These are phyloP conservation scores for Ganaspis sp. DNA, from an alignment of 1,140 invertebrate species.

Conservation along the genomic window DNA sequence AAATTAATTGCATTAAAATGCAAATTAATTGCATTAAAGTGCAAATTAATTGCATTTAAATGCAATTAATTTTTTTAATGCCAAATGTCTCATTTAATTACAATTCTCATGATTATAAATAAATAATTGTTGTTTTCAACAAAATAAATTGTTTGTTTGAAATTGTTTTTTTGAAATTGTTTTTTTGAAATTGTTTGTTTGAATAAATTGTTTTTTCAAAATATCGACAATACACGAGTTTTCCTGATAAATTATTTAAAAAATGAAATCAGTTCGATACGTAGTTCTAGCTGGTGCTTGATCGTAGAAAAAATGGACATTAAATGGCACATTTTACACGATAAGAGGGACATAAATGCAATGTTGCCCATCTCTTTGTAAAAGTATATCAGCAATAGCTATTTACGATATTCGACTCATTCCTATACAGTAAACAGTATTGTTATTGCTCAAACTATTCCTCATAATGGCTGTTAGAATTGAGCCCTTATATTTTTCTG, in stretches of 20 bases:
- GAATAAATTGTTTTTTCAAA: not conserved
- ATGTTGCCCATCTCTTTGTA: not conserved
- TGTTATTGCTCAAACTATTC: conserved; percentile 15
- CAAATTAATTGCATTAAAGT: too few relatives aligned
- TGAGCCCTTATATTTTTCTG: conserved; percentile 44
- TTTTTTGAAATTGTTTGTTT: too few relatives aligned
- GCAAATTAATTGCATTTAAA: too few relatives aligned
- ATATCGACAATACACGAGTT: too few relatives aligned
- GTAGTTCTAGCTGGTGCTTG: not conserved
- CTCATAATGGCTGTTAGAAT: conserved; percentile 47
- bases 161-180: too few relatives aligned
- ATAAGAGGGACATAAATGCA: not conserved
- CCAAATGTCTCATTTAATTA: too few relatives aligned
- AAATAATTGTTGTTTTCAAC: too few relatives aligned
- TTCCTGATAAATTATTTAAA: too few relatives aligned
- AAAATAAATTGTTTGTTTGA: too few relatives aligned
- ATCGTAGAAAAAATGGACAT: not conserved
- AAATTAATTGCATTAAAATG: too few relatives aligned
- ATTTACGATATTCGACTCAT: conserved; percentile 20
- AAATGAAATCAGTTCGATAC: not conserved
- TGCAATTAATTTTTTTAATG: too few relatives aligned
- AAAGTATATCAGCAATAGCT: not conserved
- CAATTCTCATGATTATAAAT: too few relatives aligned
- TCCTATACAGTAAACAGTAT: conserved; percentile 21
- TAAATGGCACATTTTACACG: not conserved